Base-by-base conservation (phyloP, 2,888 invertebrate species). In the Spodoptera exigua region DNA sequence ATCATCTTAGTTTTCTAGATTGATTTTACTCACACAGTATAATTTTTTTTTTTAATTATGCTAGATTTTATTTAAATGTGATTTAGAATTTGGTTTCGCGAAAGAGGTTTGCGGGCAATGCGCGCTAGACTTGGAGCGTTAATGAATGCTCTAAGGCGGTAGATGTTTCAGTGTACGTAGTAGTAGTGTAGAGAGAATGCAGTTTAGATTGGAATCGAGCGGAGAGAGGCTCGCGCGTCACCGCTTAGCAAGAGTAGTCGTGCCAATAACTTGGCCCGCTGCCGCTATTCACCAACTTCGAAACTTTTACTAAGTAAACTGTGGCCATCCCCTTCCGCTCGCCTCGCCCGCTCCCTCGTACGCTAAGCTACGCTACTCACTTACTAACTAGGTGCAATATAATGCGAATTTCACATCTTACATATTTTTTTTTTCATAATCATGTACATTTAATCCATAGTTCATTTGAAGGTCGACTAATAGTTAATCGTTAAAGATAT, bases 81-180 rank as follows among this genome's bases (percentile, higher is more conserved):
- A 92, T 93, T 93, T 93, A 93, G 93, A 93, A 93, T 93, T 92
- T 93, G 90, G 92, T 92, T 93, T 88, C 89, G 79, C 87, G 81
- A 58, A 71, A 71, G 76, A 85, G 84, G 87, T 83, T 78, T 80
- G 65, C 85, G 76, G 87, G 84, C 88, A 78, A 83, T 61, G 74
- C 78, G 78, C 64, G 75, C 66, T 56, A 14, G 21, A 18, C n/a
- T n/a, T n/a, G n/a, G n/a, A n/a, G n/a, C n/a, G n/a, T n/a, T n/a
- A n/a, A n/a, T n/a, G n/a, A n/a, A n/a, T n/a, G n/a, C n/a, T n/a
- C n/a, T n/a, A n/a, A n/a, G n/a, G n/a, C n/a, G n/a, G n/a, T n/a
- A n/a, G 27, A 27, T 27, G 27, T 27, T 27, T 27, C 27, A 27
- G 27, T 27, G 7, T 27, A 27, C 27, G 9, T 27, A 27, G 27